Conservation (phyloP, 2,797 vertebrate genomes). For the Sebastes trivittatus region DNA sequence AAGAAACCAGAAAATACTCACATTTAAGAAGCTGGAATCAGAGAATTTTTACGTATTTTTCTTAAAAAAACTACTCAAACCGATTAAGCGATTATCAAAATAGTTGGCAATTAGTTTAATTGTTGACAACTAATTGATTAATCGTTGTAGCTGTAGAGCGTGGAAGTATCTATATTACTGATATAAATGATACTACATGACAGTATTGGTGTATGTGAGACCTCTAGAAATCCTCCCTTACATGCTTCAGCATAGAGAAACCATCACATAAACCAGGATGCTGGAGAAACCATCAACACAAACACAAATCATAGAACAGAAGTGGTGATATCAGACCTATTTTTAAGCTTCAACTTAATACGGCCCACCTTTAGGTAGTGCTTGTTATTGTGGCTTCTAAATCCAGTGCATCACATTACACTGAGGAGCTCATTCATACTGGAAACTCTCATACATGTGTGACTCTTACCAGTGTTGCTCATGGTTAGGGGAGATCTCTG, state of each 20-base stretch:
- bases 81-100: no score
- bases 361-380: not conserved
- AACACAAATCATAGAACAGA: accelerated
- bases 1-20: no score
- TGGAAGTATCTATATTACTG: no score
- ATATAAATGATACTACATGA: not conserved
- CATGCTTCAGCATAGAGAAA: not conserved
- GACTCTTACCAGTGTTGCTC: not conserved
- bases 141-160: no score
- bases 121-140: no score
- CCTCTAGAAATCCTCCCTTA: no score
- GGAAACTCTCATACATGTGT: not conserved
- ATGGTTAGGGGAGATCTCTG: not conserved
- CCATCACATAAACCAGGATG: not conserved
- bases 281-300: not conserved
- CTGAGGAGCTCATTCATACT: not conserved
- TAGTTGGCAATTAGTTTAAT: no score
- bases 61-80: no score
- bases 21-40: no score
- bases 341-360: not conserved
- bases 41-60: accelerated
- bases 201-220: no score
- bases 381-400: no score
- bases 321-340: not conserved
- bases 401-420: not conserved